phyloP scores from a whole-genome alignment of 2,888 invertebrate species.

The Hydrotaea diabolus region DNA sequence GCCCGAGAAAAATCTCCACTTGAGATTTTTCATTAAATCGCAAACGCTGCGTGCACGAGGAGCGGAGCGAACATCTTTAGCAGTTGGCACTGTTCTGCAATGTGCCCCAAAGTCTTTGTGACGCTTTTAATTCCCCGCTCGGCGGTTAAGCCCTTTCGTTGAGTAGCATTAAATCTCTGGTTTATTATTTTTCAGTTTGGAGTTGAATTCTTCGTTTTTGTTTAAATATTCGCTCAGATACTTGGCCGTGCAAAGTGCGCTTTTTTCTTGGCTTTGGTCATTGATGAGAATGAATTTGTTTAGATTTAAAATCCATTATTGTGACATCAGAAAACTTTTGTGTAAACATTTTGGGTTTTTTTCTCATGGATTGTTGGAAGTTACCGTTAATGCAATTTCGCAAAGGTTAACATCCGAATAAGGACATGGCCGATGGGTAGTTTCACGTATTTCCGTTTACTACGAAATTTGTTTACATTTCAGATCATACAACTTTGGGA shows the following conservation, averaged over 20 bases:
- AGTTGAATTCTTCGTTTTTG: conserved; percentile 10
- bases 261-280: background rate
- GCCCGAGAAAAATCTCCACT: conserved; percentile 57
- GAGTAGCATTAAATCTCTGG: conserved; percentile 10
- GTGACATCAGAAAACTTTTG: conserved; percentile 23
- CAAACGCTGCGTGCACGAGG: conserved; percentile 39
- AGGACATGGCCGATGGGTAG: too few species aligned
- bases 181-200: conserved; percentile 19
- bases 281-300: conserved; percentile 17
- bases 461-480: too few species aligned
- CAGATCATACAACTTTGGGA: too few species aligned
- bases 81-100: conserved; percentile 18
- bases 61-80: conserved; percentile 24
- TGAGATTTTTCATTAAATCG: conserved; percentile 64
- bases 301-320: background rate
- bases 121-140: conserved; percentile 49
- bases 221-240: background rate
- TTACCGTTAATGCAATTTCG: conserved; percentile 2
- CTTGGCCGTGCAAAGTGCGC: background rate
- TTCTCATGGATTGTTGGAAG: conserved; percentile 4
- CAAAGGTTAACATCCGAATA: too few species aligned
- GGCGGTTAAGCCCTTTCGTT: conserved; percentile 27
- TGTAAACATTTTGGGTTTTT: background rate
- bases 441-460: too few species aligned
- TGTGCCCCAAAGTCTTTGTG: conserved; percentile 34